Conservation (phyloP, 2,888 invertebrate species). For the Lottia scabra region DNA sequence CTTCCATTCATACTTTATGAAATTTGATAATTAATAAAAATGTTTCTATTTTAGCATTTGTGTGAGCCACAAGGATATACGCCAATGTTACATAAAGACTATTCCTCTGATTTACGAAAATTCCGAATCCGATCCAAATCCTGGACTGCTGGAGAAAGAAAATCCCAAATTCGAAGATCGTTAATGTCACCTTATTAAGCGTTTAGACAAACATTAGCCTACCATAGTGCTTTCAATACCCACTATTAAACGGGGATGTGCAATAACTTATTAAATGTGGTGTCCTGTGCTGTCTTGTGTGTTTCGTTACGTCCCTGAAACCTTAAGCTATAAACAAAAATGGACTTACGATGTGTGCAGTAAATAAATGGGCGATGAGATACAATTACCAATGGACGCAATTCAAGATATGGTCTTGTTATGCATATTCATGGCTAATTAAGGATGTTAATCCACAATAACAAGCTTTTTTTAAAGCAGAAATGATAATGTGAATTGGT, state of each 20-base stretch:
- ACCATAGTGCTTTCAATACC: not conserved
- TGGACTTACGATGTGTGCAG: too few relatives aligned
- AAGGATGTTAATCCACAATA: too few relatives aligned
- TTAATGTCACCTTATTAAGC: not conserved
- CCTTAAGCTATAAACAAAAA: too few relatives aligned
- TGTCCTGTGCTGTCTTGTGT: not conserved
- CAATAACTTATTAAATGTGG: not conserved
- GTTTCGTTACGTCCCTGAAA: not conserved
- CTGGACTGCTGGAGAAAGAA: not conserved
- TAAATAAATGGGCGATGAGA: too few relatives aligned
- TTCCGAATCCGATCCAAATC: not conserved
- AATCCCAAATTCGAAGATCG: not conserved
- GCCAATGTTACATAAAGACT: not conserved
- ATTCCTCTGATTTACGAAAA: not conserved
- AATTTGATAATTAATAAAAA: too few relatives aligned
- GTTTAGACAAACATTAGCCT: not conserved
- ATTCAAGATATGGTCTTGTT: too few relatives aligned
- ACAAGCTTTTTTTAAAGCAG: too few relatives aligned
- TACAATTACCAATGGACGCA: too few relatives aligned
- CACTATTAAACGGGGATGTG: not conserved
- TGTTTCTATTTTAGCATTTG: not conserved
- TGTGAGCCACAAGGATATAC: not conserved
- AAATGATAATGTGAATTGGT: too few relatives aligned
- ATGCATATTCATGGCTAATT: too few relatives aligned
- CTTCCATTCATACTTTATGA: too few relatives aligned